Percentiles rank a stretch among this genome's conserved stretches.
Evolutionary conservation across 2,888 invertebrate species (phyloP).

Genomic region (Drosophila vallismaia): DNA sequence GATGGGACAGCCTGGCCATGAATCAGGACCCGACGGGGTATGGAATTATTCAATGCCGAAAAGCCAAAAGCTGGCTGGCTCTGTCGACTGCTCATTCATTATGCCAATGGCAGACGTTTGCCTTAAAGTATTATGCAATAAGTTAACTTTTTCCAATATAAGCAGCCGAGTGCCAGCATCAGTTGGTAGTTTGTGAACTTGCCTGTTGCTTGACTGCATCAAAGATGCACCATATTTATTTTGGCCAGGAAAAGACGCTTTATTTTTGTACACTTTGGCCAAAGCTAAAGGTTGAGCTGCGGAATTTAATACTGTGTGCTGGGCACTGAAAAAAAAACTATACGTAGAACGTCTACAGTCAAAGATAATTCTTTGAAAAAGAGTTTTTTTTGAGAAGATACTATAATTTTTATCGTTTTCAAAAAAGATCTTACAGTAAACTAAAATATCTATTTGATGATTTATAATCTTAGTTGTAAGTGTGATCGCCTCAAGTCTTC

Average conservation of each 20-base stretch:
- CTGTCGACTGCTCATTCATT: conserved; percentile 69
- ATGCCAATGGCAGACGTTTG: conserved; percentile 72
- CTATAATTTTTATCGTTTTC: no score
- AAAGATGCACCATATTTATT: conserved; percentile 48
- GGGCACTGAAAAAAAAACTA: conserved; percentile 4
- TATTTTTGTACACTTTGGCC: conserved; percentile 12
- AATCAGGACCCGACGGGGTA: conserved; percentile 54
- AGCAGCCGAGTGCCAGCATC: conserved; percentile 22
- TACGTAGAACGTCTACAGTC: no score
- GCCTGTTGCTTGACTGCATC: conserved; percentile 49
- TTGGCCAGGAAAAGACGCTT: conserved; percentile 36
- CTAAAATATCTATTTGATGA: no score
- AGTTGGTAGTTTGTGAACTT: conserved; percentile 19
- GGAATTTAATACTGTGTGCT: background rate
- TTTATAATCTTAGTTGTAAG: background rate
- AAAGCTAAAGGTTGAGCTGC: conserved; percentile 17
- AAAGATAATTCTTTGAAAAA: background rate
- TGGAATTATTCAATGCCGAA: conserved; percentile 3
- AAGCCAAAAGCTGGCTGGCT: conserved; percentile 50
- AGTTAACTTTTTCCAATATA: conserved; percentile 66
- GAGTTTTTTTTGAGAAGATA: background rate
- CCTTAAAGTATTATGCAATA: conserved; percentile 77
- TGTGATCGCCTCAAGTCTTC: conserved; percentile 15
- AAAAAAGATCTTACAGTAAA: no score
- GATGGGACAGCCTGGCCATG: conserved; percentile 50